A percentile compares a stretch with the other conserved stretches of the same genome.
These are phyloP conservation scores for Dromiciops gliroides DNA, from an alignment of 2,113 vertebrate species.

Conservation along the genomic window DNA sequence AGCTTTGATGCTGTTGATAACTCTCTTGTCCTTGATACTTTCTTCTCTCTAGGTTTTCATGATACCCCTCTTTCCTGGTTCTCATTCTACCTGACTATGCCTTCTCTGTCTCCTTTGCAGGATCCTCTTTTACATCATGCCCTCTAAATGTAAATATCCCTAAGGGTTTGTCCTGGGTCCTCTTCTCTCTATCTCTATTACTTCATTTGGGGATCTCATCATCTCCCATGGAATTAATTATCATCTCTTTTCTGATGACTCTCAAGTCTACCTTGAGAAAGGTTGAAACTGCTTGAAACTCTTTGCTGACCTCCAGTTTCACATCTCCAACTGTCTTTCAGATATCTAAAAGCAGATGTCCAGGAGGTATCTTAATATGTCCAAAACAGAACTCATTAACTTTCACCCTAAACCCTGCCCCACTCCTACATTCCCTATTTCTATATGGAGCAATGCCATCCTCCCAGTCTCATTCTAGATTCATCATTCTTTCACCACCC, in stretches of 20 bases:
- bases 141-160: no score
- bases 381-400: not conserved
- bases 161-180: not conserved
- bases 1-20: no score
- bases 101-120: no score
- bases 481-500: no score
- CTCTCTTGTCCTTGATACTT: no score
- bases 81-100: no score
- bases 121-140: no score
- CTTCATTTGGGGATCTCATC: not conserved
- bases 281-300: not conserved
- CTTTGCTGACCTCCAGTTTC: not conserved
- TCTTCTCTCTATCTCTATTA: not conserved
- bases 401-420: not conserved
- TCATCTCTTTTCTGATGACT: not conserved
- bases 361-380: not conserved
- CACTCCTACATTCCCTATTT: no score
- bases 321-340: not conserved
- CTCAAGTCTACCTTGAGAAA: not conserved
- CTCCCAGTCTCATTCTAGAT: no score
- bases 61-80: no score
- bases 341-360: not conserved
- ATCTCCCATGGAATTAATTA: not conserved
- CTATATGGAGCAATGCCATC: no score
- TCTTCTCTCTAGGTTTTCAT: no score